These are phyloP conservation scores for Asobara japonica DNA, from an alignment of 1,140 invertebrate species.

Conservation along the genomic window DNA sequence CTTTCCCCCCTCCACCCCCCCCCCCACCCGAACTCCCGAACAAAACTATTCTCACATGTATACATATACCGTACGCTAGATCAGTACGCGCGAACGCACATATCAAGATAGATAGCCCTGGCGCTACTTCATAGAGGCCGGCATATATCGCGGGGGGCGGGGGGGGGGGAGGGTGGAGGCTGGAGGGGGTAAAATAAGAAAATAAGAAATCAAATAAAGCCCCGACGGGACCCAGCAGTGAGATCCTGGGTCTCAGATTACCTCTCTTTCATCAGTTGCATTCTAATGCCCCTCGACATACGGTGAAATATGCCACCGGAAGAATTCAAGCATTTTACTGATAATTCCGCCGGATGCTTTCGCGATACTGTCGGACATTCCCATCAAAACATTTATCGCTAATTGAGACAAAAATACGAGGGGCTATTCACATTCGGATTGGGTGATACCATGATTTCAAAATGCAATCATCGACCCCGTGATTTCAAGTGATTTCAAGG, in stretches of 20 bases:
- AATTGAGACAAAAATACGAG: too few relatives aligned
- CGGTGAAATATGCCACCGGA: constrained; percentile 8
- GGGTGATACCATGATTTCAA: too few relatives aligned
- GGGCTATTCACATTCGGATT: too few relatives aligned
- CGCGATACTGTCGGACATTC: not conserved
- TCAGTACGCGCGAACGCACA: constrained; percentile 16
- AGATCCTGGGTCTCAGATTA: not conserved
- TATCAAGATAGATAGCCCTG: constrained; percentile 23
- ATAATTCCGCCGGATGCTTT: not conserved
- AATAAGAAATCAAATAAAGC: too few relatives aligned
- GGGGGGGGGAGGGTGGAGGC: not conserved
- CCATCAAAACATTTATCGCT: not conserved
- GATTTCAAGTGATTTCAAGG: too few relatives aligned
- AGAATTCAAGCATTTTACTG: constrained; percentile 3
- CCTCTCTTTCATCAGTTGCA: constrained; percentile 9
- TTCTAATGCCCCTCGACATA: not conserved
- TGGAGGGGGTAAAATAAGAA: too few relatives aligned
- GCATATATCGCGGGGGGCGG: not conserved
- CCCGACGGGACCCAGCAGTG: not conserved
- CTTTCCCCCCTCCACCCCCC: not conserved
- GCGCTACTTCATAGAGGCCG: constrained; percentile 22
- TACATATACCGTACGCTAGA: constrained; percentile 6
- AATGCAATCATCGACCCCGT: too few relatives aligned
- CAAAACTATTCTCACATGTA: not conserved
- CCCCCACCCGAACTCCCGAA: not conserved